These are phyloP conservation scores for Drosophila ogumai DNA, from an alignment of 1,140 invertebrate genomes.

Conservation along the genomic window DNA sequence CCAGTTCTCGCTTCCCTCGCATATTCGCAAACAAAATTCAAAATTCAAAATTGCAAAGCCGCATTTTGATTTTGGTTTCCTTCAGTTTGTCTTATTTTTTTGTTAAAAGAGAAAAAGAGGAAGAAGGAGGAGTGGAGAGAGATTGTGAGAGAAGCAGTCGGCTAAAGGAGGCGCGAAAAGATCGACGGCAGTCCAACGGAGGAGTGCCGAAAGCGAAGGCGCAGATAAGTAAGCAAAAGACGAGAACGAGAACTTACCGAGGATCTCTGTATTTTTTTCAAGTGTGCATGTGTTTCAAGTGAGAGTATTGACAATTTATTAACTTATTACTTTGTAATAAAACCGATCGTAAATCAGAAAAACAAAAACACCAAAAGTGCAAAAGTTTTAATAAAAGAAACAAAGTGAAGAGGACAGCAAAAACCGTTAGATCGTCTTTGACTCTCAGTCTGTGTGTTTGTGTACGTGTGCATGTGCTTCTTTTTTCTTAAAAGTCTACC, in stretches of 20 bases:
- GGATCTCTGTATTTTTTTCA: constrained; percentile 34
- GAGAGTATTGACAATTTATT: constrained; percentile 18
- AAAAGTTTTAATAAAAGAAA: constrained; percentile 14
- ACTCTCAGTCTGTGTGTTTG: constrained; percentile 10
- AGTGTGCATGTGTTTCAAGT: constrained; percentile 16
- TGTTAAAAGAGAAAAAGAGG: constrained; percentile 41
- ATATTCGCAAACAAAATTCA: constrained; percentile 66
- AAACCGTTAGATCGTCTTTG: constrained; percentile 21
- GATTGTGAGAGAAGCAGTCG: constrained; percentile 19
- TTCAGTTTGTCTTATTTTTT: constrained; percentile 72
- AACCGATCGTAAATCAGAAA: neutral
- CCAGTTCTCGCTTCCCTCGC: constrained; percentile 42
- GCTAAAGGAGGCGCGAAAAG: constrained; percentile 16
- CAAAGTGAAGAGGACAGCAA: constrained; percentile 16
- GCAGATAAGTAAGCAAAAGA: constrained; percentile 69
- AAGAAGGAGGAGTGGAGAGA: constrained; percentile 22
- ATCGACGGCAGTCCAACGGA: constrained; percentile 39
- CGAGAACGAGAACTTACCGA: constrained; percentile 18
- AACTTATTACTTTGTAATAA: neutral
- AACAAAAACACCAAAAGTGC: constrained; percentile 10
- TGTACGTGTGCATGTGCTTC: constrained; percentile 29
- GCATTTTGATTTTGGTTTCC: constrained; percentile 50
- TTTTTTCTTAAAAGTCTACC: constrained; percentile 6
- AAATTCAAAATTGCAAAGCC: constrained; percentile 63
- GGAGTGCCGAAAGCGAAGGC: constrained; percentile 59